phyloP scores from a whole-genome alignment of 2,888 invertebrate genomes.

The Carterocephalus palaemon region DNA sequence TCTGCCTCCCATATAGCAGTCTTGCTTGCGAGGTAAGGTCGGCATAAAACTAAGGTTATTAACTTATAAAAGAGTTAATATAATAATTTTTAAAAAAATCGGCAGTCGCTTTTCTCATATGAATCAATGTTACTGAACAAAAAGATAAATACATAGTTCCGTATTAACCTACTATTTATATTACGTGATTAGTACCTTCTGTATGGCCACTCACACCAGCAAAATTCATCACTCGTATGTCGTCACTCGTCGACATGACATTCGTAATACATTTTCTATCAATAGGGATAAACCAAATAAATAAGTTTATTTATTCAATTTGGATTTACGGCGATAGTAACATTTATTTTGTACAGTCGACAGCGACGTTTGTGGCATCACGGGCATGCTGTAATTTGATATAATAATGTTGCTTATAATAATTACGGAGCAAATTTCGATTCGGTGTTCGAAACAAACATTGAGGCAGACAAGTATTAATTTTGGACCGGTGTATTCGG shows the following conservation, averaged over 20 bases:
- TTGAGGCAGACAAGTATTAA: slow-evolving; percentile 6
- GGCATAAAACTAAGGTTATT: background rate
- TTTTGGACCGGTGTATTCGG: slow-evolving; percentile 1
- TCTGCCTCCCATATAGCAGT: slow-evolving; percentile 6
- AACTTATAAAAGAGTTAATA: background rate
- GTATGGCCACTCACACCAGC: too few relatives aligned
- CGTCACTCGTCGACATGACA: too few relatives aligned
- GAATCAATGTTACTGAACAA: too few relatives aligned
- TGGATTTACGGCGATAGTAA: too few relatives aligned
- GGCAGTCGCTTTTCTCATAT: too few relatives aligned
- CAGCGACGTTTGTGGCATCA: slow-evolving; percentile 2
- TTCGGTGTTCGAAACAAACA: slow-evolving; percentile 14
- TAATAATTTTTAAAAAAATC: background rate
- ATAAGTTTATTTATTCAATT: too few relatives aligned
- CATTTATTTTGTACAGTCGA: background rate
- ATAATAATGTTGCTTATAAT: slow-evolving; percentile 19
- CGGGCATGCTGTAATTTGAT: slow-evolving; percentile 14
- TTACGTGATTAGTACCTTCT: too few relatives aligned
- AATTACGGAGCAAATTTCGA: slow-evolving; percentile 16
- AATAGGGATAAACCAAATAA: too few relatives aligned
- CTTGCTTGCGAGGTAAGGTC: background rate
- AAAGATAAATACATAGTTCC: too few relatives aligned
- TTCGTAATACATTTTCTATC: too few relatives aligned
- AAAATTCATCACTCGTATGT: too few relatives aligned
- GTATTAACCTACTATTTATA: too few relatives aligned